Base-by-base conservation (phyloP, 2,888 invertebrate genomes). In the Nemotelus pantherinus region DNA sequence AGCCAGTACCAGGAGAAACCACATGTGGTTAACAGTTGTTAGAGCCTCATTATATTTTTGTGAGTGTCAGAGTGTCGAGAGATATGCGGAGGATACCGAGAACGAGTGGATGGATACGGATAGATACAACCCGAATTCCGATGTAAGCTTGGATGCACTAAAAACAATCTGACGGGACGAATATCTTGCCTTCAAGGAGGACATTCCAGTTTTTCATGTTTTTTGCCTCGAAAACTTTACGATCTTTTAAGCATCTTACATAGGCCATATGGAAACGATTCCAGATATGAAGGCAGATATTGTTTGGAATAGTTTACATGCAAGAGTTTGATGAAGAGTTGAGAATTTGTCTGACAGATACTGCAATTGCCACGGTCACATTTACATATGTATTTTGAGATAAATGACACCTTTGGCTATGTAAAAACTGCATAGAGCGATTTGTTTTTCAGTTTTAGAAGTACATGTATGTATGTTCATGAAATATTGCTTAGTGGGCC, bases 11-110 rank as follows among this genome's bases (percentile, higher is more conserved):
- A 4, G 6, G n/a, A 67, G 47, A 67, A 67, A 45, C 67, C 67
- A 67, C 67, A 67, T 67, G 67, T 67, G 67, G 67, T 67, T 67
- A 9, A 10, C 67, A 67, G 67, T 67, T 67, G 67, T 67, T 67
- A 39, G 39, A 67, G 39, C 10, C 45, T 47, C 47, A n/a, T 67
- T 67, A 67, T 9, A 45, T 67, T 67, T 67, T 45, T 47, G 50
- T 50, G 9, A 50, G 50, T 50, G 5, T 50, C 5, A 9, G 9
- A 50, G 5, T 7, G 50, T 9, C 9, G 50, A 7, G 25, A 25
- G 25, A 25, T 25, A 25, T 25, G 25, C 25, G 25, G 25, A 25
- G 25, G 25, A 25, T 25, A 25, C 25, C 25, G 25, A 25, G 25
- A 25, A 25, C 25, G 25, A 25, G 25, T 25, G 25, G 25, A 25